phyloP scores from a whole-genome alignment of 2,113 vertebrate species.

The Nerophis lumbriciformis region DNA sequence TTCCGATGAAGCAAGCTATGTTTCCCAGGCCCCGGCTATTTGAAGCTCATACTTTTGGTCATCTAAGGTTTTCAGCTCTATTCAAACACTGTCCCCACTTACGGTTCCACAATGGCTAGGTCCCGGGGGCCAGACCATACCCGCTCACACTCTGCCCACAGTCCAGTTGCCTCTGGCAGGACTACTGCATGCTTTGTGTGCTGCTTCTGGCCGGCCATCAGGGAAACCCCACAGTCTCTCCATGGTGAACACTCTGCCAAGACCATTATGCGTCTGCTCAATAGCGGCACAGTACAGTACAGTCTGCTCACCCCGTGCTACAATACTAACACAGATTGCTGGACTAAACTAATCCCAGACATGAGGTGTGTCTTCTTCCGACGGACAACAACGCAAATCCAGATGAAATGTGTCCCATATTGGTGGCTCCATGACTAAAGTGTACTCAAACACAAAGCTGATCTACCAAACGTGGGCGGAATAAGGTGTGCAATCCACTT shows the following conservation, averaged over 20 bases:
- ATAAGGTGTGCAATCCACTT: too few relatives aligned
- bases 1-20: slow-evolving; percentile 67
- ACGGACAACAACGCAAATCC: slow-evolving; percentile 35
- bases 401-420: slow-evolving; percentile 33
- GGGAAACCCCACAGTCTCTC: slow-evolving; percentile 73
- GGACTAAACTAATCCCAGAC: slow-evolving; percentile 48
- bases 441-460: too few relatives aligned
- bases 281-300: slow-evolving; percentile 57
- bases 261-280: slow-evolving; percentile 65
- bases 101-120: slow-evolving; percentile 71
- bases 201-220: slow-evolving; percentile 67
- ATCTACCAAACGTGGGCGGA: too few relatives aligned
- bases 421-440: neutral
- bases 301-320: slow-evolving; percentile 45
- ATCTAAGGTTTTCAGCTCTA: slow-evolving; percentile 67
- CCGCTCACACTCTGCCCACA: slow-evolving; percentile 63
- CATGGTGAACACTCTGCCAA: slow-evolving; percentile 60
- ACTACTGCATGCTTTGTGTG: slow-evolving; percentile 67
- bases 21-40: slow-evolving; percentile 74
- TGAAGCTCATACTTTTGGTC: slow-evolving; percentile 75
- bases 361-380: slow-evolving; percentile 47
- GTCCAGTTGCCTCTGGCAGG: slow-evolving; percentile 69
- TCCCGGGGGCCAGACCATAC: slow-evolving; percentile 71
- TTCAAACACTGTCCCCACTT: slow-evolving; percentile 70
- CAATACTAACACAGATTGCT: slow-evolving; percentile 52